These are phyloP conservation scores for Caenorhabditis zanzibari DNA, from an alignment of 2,888 invertebrate species.

Conservation along the genomic window DNA sequence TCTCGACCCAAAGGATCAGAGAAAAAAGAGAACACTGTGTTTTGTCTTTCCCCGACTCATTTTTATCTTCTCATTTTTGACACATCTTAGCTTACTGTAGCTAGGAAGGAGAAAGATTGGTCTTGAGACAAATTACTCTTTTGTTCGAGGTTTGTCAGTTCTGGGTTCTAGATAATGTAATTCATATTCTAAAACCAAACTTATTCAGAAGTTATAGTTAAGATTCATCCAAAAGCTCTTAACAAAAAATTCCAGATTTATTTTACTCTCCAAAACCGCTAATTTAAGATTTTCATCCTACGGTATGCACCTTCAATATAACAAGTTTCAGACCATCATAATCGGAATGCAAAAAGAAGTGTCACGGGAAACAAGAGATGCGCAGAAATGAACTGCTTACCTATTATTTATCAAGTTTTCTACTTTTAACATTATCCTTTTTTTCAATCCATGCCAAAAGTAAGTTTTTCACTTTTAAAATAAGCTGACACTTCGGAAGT, in stretches of 20 bases:
- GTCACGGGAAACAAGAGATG: constrained; percentile 39
- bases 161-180: background rate
- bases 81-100: constrained; percentile 39
- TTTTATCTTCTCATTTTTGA: constrained; percentile 25
- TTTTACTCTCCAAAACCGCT: too few species aligned
- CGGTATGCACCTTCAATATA: background rate
- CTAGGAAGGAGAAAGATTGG: background rate
- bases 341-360: constrained; percentile 51
- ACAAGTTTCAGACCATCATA: constrained; percentile 13
- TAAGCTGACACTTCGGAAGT: background rate
- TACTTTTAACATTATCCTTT: constrained; percentile 16
- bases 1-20: constrained; percentile 16
- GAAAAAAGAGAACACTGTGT: constrained; percentile 17
- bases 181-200: too few species aligned
- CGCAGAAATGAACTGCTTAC: constrained; percentile 57
- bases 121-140: background rate
- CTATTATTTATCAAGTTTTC: constrained; percentile 19
- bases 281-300: background rate
- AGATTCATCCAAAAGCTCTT: too few species aligned
- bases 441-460: constrained; percentile 22
- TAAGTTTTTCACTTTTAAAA: constrained; percentile 11
- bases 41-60: constrained; percentile 20
- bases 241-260: too few species aligned
- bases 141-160: constrained; percentile 5
- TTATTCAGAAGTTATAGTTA: too few species aligned